phyloP scores from a whole-genome alignment of 2,797 vertebrate genomes.

The Odontamblyopus rebecca region DNA sequence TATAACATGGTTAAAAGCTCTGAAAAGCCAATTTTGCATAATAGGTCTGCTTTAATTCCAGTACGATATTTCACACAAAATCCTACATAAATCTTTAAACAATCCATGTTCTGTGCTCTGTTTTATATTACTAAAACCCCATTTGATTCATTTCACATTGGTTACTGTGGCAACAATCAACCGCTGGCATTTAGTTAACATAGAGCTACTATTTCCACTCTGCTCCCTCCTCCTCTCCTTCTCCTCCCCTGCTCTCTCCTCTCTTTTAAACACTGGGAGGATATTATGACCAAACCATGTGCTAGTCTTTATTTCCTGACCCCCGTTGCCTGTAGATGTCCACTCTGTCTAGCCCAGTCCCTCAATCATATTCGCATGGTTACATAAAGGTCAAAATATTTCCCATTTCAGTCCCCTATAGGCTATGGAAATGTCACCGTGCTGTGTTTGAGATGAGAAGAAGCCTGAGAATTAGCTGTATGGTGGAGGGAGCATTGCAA shows the following conservation, averaged over 20 bases:
- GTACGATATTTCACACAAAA: not conserved
- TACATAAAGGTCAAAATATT: slow-evolving; percentile 64
- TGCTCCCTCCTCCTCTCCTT: slow-evolving; percentile 13
- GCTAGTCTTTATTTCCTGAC: slow-evolving; percentile 25
- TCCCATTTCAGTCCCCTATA: slow-evolving; percentile 56
- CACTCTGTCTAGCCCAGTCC: slow-evolving; percentile 24
- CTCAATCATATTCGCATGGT: slow-evolving; percentile 44
- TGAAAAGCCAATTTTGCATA: too few relatives aligned
- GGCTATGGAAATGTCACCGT: slow-evolving; percentile 63
- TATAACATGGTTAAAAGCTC: too few relatives aligned
- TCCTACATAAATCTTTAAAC: not conserved
- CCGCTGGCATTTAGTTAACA: not conserved
- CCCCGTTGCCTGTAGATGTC: slow-evolving; percentile 11
- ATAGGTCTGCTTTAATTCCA: too few relatives aligned
- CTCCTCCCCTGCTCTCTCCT: slow-evolving; percentile 6
- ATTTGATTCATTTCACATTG: slow-evolving; percentile 5
- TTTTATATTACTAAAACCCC: not conserved
- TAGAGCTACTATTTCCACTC: slow-evolving; percentile 11
- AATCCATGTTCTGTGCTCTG: not conserved
- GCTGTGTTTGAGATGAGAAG: slow-evolving; percentile 44
- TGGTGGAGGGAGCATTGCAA: not conserved
- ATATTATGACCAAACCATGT: slow-evolving; percentile 20
- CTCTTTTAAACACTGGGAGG: slow-evolving; percentile 10
- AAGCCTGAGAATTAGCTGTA: slow-evolving; percentile 39
- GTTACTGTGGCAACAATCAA: slow-evolving; percentile 4